Evolutionary conservation across 2,888 invertebrate species (phyloP).

Genomic region (Eupithecia inturbata): DNA sequence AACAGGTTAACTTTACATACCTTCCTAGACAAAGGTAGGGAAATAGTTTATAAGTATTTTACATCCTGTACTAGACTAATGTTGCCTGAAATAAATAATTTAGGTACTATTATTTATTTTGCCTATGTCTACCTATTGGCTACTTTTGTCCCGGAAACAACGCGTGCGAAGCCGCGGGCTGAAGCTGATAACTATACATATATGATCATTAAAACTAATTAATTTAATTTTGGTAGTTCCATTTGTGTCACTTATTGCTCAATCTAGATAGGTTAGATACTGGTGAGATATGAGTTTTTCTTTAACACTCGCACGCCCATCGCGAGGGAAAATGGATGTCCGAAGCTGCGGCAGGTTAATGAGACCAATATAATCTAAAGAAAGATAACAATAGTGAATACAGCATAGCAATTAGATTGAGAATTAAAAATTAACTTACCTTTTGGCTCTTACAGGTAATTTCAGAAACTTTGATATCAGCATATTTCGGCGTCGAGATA

Average conservation of each 20-base stretch:
- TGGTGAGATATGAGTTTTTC: neutral
- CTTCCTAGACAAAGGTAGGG: no score
- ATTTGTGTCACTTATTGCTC: neutral
- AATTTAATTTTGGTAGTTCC: neutral
- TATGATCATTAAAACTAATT: no score
- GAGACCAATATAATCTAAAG: neutral
- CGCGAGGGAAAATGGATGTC: neutral
- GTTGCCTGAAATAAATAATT: no score
- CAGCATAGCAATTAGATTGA: neutral
- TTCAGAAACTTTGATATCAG: no score
- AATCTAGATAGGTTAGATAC: neutral
- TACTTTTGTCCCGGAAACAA: no score
- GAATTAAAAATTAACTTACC: neutral
- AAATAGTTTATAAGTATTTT: no score
- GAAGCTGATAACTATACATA: no score
- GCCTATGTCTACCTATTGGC: no score
- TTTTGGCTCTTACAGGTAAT: constrained; percentile 8
- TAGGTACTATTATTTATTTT: no score
- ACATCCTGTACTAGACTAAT: no score
- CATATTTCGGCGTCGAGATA: neutral
- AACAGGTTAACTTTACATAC: no score
- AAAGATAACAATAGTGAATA: neutral
- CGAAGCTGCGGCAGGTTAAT: neutral
- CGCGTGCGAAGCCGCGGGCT: no score
- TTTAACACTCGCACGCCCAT: neutral